These are phyloP conservation scores for Megaleporinus macrocephalus DNA, from an alignment of 2,113 vertebrate species.

Conservation along the genomic window DNA sequence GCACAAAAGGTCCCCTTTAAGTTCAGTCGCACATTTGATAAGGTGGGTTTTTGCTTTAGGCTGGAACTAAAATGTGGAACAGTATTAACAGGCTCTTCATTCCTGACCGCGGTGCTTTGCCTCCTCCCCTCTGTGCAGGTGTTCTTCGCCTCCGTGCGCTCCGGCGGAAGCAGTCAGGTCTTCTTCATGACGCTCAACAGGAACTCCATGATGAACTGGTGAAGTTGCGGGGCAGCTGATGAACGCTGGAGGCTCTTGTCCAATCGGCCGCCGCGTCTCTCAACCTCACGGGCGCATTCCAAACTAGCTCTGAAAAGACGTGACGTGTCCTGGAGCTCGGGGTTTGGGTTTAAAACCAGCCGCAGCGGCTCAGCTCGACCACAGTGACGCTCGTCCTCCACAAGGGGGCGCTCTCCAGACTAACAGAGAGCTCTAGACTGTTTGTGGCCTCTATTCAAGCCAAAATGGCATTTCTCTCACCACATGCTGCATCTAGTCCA, in stretches of 20 bases:
- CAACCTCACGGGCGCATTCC: constrained; percentile 13
- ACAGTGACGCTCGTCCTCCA: constrained; percentile 23
- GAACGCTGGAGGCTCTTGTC: constrained; percentile 53
- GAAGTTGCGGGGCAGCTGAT: constrained; percentile 71
- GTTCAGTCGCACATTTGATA: no score
- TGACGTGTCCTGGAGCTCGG: constrained; percentile 29
- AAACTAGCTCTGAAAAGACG: constrained; percentile 15
- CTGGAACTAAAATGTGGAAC: no score
- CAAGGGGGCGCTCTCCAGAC: not conserved
- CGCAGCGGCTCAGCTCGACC: not conserved
- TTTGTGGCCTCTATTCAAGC: constrained; percentile 39
- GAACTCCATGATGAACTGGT: constrained; percentile 99
- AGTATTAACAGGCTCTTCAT: no score
- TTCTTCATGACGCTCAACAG: constrained; percentile 99
- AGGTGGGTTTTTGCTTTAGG: no score
- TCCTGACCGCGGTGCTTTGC: not conserved
- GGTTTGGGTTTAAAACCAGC: constrained; percentile 54
- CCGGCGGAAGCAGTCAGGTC: constrained; percentile 97
- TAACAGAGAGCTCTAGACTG: constrained; percentile 18
- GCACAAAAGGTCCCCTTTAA: no score
- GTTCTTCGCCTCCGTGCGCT: constrained; percentile 97
- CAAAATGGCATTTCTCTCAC: constrained; percentile 6
- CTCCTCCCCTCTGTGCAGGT: constrained; percentile 77
- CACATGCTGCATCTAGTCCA: not conserved
- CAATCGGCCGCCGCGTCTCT: constrained; percentile 16